A percentile compares a stretch with the other conserved stretches of the same genome.
Evolutionary conservation across 2,888 invertebrate genomes (phyloP).

Genomic region (Xanthostigma xanthostigma): DNA sequence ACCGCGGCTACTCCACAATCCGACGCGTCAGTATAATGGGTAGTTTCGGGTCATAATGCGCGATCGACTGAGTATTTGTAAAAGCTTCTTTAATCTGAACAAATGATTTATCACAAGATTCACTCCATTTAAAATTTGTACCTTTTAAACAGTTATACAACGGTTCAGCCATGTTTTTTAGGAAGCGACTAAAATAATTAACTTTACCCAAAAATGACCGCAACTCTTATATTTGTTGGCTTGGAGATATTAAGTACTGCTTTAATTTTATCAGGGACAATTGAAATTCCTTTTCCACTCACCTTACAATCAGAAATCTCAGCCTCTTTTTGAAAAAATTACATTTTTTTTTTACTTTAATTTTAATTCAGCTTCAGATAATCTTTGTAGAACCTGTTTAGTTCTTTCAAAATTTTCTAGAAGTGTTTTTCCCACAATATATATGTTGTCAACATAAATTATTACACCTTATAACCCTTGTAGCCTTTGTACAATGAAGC

Average conservation of each 20-base stretch:
- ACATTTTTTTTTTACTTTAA: too few species aligned
- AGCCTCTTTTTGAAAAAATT: too few species aligned
- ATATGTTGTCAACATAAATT: too few species aligned
- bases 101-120: conserved; percentile 3
- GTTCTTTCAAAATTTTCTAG: too few species aligned
- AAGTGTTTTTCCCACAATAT: too few species aligned
- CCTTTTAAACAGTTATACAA: conserved; percentile 4
- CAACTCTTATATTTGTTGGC: conserved; percentile 4
- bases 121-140: conserved; percentile 1
- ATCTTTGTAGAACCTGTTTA: too few species aligned
- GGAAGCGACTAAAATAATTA: conserved; percentile 11
- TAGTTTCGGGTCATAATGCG: conserved; percentile 9
- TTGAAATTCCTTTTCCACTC: too few species aligned
- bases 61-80: conserved; percentile 1
- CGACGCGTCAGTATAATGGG: conserved; percentile 9
- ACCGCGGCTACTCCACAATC: conserved; percentile 8
- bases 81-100: conserved; percentile 1
- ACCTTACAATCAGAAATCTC: too few species aligned
- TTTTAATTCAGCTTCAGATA: too few species aligned
- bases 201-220: conserved; percentile 10
- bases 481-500: too few species aligned
- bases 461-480: too few species aligned
- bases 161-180: conserved; percentile 8
- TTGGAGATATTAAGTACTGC: conserved; percentile 2
- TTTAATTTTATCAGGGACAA: too few species aligned